Evolutionary conservation across 2,113 vertebrate genomes (phyloP), one percentile per base, ranked within the genome.

Genomic region (Lutjanus erythropterus): DNA sequence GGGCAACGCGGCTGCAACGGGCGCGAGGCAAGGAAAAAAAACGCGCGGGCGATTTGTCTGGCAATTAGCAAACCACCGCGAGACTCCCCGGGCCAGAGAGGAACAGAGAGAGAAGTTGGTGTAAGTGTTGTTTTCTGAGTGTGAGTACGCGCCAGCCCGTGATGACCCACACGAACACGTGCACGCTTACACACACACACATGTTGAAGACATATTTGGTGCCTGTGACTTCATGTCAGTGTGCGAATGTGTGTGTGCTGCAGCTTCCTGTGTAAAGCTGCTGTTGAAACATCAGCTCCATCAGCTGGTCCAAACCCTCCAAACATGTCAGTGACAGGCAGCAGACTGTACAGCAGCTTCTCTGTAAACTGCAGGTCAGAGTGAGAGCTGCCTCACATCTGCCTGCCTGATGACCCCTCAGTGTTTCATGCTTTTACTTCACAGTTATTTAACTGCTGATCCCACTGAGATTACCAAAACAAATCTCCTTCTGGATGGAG

Each of bases 41-140:
- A 73, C 65, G 80, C 69, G 75, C 71, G 71, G 88, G 78, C 83
- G 91, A 95, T 94, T 95, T 94, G 92, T 93, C 92, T 90, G 85
- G 88, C 89, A 94, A 95, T 94, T 95, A 94, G 91, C 86, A 83
- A 88, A 92, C 74, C 89, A 91, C 86, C 71, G 89, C 80, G 79
- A 89, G 90, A 68, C 85, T 87, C 83, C 64, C 58, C 49, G 74
- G 82, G 85, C 80, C 86, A 90, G 42, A 53, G 75, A 29, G 46
- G 27, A 71, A 60, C 53, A 37, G 35, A 70, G 56, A 47, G 37
- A 37, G 47, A 46, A 27, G 49, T 61, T 61, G 21, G 25, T 61
- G 47, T 58, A 27, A 56, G 44, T 35, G 27, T 80, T 49, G 15
- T 23, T 44, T 12, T n/a, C n/a, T n/a, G n/a, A n/a, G n/a, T n/a